Evolutionary conservation across 1,140 invertebrate genomes (phyloP).

Genomic region (Pteromalus puparum): DNA sequence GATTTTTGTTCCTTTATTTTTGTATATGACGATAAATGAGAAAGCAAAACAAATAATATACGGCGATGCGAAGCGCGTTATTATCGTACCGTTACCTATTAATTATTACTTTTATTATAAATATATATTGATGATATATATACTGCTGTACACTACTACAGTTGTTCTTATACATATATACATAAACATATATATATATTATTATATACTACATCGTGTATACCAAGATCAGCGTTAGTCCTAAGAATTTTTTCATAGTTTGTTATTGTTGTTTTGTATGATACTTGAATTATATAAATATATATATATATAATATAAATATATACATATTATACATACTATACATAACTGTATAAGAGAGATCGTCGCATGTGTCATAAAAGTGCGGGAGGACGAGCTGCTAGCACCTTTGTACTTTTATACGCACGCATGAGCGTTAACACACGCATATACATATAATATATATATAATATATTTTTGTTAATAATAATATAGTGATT

Average conservation of each 20-base stretch:
- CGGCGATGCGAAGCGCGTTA: conserved; percentile 58
- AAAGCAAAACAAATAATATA: conserved; percentile 47
- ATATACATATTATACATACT: conserved; percentile 50
- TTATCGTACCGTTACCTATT: conserved; percentile 60
- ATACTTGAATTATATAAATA: conserved; percentile 66
- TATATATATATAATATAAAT: conserved; percentile 58
- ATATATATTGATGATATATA: conserved; percentile 45
- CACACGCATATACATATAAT: conserved; percentile 57
- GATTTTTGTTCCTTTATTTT: conserved; percentile 73
- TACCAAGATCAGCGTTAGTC: conserved; percentile 59
- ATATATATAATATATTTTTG: conserved; percentile 70
- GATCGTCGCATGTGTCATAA: conserved; percentile 51
- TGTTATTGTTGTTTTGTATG: conserved; percentile 73
- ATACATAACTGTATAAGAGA: conserved; percentile 41
- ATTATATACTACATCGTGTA: conserved; percentile 53
- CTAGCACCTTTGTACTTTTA: conserved; percentile 54
- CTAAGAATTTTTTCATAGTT: conserved; percentile 70
- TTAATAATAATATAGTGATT: conserved; percentile 71
- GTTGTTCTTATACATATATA: conserved; percentile 48
- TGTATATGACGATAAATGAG: conserved; percentile 50
- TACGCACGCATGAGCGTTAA: conserved; percentile 49
- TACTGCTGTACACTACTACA: conserved; percentile 32
- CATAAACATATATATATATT: conserved; percentile 54
- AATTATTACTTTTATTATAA: conserved; percentile 54
- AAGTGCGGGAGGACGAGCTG: conserved; percentile 48